Conservation (phyloP, 2,113 vertebrate species). For the Gymnarchus niloticus region DNA sequence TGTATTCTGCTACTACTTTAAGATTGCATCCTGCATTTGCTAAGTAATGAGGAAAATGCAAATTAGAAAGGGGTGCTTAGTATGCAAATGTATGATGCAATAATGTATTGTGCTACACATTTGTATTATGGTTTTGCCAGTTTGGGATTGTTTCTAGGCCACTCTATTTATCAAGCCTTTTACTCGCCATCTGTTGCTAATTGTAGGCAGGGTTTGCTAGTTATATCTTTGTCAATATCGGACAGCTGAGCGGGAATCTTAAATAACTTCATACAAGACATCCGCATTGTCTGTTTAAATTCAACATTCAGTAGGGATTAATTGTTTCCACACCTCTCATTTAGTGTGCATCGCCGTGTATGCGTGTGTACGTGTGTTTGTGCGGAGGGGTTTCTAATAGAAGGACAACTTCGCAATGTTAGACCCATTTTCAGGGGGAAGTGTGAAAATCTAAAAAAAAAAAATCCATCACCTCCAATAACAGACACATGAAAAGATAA, state of each 20-base stretch:
- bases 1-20: not conserved
- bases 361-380: slow-evolving; percentile 10
- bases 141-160: not conserved
- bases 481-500: slow-evolving; percentile 84
- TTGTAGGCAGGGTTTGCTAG: not conserved
- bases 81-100: slow-evolving; percentile 4
- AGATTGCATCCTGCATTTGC: not conserved
- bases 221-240: not conserved
- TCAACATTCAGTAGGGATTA: not conserved
- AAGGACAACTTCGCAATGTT: slow-evolving; percentile 54
- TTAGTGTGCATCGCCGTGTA: not conserved
- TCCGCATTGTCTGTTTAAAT: not conserved
- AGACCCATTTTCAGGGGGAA: slow-evolving; percentile 70
- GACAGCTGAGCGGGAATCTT: not conserved
- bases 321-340: slow-evolving; percentile 36
- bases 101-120: not conserved
- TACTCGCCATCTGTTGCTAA: slow-evolving; percentile 21
- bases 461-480: slow-evolving; percentile 98
- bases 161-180: slow-evolving; percentile 11
- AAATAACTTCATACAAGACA: not conserved
- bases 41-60: not conserved
- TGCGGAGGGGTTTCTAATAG: slow-evolving; percentile 25
- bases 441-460: slow-evolving; percentile 83
- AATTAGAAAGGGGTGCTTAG: not conserved
- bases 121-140: slow-evolving; percentile 2